phyloP scores from a whole-genome alignment of 2,888 invertebrate species.

The Euproctis similis region DNA sequence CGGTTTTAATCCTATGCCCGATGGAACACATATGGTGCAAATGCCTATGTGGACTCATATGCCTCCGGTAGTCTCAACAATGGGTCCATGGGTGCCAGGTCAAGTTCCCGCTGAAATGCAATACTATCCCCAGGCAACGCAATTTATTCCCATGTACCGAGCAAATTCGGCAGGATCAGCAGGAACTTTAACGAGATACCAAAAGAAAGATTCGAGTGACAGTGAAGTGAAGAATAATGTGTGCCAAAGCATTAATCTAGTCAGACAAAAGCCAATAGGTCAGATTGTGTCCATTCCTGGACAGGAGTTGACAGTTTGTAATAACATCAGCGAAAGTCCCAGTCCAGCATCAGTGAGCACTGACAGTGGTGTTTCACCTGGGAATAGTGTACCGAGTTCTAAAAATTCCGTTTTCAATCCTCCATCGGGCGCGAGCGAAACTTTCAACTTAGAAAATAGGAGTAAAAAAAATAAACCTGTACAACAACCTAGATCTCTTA shows the following conservation, averaged over 20 bases:
- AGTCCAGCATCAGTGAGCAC: conserved; percentile 65
- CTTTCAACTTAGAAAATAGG: conserved; percentile 44
- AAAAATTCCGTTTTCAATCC: conserved; percentile 55
- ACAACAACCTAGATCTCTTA: conserved; percentile 53
- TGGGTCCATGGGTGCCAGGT: conserved; percentile 57
- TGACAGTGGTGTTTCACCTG: conserved; percentile 64
- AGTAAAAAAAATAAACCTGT: conserved; percentile 51
- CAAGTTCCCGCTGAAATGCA: conserved; percentile 58
- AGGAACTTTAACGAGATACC: conserved; percentile 64
- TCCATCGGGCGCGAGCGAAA: conserved; percentile 35
- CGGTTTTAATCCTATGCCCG: conserved; percentile 41
- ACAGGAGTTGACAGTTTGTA: conserved; percentile 66
- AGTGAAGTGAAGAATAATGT: conserved; percentile 49
- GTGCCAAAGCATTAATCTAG: conserved; percentile 74
- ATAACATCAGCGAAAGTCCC: conserved; percentile 57
- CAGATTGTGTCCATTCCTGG: conserved; percentile 65
- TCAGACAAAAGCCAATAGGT: conserved; percentile 69
- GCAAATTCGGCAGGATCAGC: conserved; percentile 67
- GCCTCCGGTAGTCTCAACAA: conserved; percentile 52
- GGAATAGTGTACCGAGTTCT: conserved; percentile 57
- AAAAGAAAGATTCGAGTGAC: conserved; percentile 52
- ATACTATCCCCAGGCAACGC: conserved; percentile 64
- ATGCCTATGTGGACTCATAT: conserved; percentile 65
- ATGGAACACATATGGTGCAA: conserved; percentile 55
- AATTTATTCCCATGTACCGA: conserved; percentile 64